Evolutionary conservation across 2,113 vertebrate species (phyloP), one percentile per base, ranked within the genome.

Genomic region (Hiodon tergisus): DNA sequence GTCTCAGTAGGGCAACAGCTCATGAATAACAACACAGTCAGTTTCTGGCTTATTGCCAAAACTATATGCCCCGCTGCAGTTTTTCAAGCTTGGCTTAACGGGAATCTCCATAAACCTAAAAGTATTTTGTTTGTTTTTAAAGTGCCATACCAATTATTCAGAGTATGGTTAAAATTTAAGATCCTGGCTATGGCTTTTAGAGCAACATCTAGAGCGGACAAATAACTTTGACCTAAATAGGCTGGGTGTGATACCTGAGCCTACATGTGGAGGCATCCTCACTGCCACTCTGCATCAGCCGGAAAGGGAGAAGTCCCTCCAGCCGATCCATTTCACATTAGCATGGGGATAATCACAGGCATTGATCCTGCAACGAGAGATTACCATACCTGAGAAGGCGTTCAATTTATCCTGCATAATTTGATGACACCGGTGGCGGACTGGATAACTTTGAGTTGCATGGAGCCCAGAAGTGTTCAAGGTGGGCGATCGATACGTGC

Each of bases 381-480:
- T 70, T 63, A 78, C 52, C 63, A 70, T 72, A 72, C 31, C 54
- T 71, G 69, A 83, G 74, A 70, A 76, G 72, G 71, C 46, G 67
- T 50, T 73, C 67, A 74, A 76, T 78, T 78, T 57, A 66, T 76
- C 72, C 66, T 16, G 73, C 6, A n/a, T n/a, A 53, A 73, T 72
- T 61, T 71, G 69, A 78, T 81, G 76, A 76, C 14, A 65, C 13
- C 5, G 63, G 59, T 51, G 53, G 68, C 65, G 76, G 75, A 71
- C 66, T 77, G 77, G 57, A 71, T 78, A 53, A 75, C 75, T 74
- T 77, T 59, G 71, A 78, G 75, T 69, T 75, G 70, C 75, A 73
- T 77, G 62, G 61, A 69, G 67, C 75, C 52, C 58, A 31, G 75
- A 79, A 81, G 73, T 79, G 79, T 75, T 71, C 77, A 78, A 76